Conservation (phyloP, 1,140 invertebrate species). For the Mesaphorura yosii region DNA sequence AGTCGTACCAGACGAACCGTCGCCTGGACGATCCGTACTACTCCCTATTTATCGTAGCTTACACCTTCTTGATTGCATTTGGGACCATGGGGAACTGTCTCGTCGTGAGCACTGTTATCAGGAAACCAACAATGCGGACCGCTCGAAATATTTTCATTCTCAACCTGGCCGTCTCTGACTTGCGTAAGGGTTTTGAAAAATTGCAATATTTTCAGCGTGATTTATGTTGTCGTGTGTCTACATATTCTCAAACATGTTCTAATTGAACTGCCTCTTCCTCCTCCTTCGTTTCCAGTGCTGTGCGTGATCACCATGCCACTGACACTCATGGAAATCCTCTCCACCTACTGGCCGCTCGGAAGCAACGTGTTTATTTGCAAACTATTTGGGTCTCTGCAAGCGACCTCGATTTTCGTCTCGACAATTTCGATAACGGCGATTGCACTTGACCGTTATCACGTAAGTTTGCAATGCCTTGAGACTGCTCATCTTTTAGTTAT, state of each 20-base stretch:
- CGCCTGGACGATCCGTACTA: constrained; percentile 52
- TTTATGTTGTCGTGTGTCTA: too few species aligned
- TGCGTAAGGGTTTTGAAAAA: neutral
- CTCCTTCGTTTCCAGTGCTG: too few species aligned
- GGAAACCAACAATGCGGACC: constrained; percentile 70
- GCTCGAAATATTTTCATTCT: constrained; percentile 79
- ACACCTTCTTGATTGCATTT: constrained; percentile 59
- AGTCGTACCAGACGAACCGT: constrained; percentile 40
- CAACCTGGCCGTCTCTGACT: constrained; percentile 48
- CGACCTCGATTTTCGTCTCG: constrained; percentile 75
- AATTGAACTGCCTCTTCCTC: too few species aligned
- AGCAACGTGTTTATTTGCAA: constrained; percentile 58
- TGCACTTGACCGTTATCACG: constrained; percentile 63
- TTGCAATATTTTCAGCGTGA: too few species aligned
- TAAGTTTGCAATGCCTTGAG: too few species aligned
- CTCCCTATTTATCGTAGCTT: constrained; percentile 53
- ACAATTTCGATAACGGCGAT: constrained; percentile 83
- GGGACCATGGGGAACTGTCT: constrained; percentile 66
- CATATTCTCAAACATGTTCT: too few species aligned
- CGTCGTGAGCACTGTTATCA: constrained; percentile 58
- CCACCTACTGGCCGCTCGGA: constrained; percentile 61
- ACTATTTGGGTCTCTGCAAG: constrained; percentile 64
- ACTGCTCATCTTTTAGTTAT: too few species aligned
- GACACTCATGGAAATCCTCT: constrained; percentile 65
- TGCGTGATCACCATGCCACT: constrained; percentile 76